A percentile compares a stretch with the other conserved stretches of the same genome.
Conservation (phyloP, 2,888 invertebrate species). For the Calameuta filiformis region DNA sequence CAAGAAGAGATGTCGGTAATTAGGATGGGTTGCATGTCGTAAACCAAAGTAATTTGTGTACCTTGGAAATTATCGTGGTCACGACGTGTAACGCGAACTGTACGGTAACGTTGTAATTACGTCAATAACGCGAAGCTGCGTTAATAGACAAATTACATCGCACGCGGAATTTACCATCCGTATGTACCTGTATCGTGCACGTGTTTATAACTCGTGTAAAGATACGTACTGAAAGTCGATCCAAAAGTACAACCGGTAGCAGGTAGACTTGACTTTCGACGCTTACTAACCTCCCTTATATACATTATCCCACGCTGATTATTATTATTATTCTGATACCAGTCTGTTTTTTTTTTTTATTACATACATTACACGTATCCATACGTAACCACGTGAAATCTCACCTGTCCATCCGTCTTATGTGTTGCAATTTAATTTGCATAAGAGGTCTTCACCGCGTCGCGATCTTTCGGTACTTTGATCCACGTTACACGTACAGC, state of each 20-base stretch:
- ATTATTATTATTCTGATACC: background rate
- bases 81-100: background rate
- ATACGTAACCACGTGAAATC: background rate
- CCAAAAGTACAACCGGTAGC: background rate
- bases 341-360: background rate
- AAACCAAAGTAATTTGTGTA: background rate
- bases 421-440: background rate
- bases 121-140: constrained; percentile 10
- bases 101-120: constrained; percentile 14
- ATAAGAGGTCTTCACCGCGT: background rate
- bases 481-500: background rate
- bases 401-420: background rate
- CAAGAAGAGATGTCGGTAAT: background rate
- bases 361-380: background rate
- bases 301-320: background rate
- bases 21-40: background rate
- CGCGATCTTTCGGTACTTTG: background rate
- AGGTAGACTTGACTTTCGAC: background rate
- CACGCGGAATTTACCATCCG: background rate
- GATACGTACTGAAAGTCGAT: background rate
- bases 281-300: background rate
- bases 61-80: background rate
- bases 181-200: background rate
- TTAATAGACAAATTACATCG: background rate
- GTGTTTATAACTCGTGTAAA: background rate